Conservation (phyloP, 2,113 vertebrate genomes). For the Ariopsis seemanni region DNA sequence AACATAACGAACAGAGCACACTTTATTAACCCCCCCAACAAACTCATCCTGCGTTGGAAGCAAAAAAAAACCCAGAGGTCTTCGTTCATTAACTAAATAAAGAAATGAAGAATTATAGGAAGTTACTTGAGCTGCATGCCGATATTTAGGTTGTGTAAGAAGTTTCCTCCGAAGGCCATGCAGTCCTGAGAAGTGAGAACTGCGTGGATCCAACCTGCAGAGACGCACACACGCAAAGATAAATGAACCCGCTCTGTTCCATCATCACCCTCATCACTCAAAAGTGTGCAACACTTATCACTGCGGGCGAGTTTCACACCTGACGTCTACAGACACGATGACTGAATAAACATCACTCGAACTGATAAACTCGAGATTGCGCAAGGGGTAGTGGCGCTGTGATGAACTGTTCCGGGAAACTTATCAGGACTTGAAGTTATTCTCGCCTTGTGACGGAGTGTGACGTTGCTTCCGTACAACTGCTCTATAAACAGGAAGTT, state of each 20-base stretch:
- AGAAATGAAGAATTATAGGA: neutral
- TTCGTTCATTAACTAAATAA: neutral
- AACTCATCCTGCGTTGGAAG: neutral
- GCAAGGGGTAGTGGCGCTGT: no score
- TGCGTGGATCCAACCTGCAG: constrained; percentile 96
- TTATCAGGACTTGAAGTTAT: no score
- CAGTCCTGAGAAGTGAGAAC: constrained; percentile 99
- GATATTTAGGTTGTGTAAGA: constrained; percentile 99
- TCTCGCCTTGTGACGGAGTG: neutral
- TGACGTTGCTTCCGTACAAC: no score
- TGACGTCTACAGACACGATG: neutral
- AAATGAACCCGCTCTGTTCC: neutral
- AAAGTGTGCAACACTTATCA: neutral
- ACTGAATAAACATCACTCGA: neutral
- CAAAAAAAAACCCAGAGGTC: neutral
- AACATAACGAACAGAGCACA: neutral
- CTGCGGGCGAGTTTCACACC: neutral
- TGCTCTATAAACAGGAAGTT: no score
- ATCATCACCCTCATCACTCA: neutral
- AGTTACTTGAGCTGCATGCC: constrained; percentile 98
- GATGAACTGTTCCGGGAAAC: no score
- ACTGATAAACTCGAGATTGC: neutral
- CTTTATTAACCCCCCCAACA: no score
- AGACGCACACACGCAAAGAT: neutral
- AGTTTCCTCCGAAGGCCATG: constrained; percentile 99